Conservation (phyloP, 1,140 invertebrate genomes). For the Stegodyphus dumicola region DNA sequence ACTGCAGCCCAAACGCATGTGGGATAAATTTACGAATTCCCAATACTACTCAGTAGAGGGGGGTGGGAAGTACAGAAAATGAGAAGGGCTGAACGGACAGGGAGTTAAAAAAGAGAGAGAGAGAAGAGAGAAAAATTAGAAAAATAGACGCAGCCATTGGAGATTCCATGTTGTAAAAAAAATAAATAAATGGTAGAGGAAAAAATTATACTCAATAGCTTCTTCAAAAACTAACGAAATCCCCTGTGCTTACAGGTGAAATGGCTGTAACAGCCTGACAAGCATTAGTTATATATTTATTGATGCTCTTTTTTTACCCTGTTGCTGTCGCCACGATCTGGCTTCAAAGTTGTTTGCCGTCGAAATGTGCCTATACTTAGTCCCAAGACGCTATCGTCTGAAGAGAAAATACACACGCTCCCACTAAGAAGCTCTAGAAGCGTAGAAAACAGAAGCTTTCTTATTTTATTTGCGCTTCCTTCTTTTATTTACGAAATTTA, state of each 20-base stretch:
- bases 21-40: constrained; percentile 49
- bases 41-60: constrained; percentile 35
- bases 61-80: constrained; percentile 23
- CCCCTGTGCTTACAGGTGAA: constrained; percentile 37
- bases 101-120: constrained; percentile 12
- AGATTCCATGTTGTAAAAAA: constrained; percentile 31
- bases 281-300: constrained; percentile 19
- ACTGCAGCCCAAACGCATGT: constrained; percentile 36
- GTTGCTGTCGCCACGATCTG: background rate
- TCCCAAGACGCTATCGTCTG: background rate
- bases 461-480: background rate
- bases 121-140: constrained; percentile 10
- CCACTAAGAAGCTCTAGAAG: constrained; percentile 20
- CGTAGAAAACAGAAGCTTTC: background rate
- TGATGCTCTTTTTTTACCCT: background rate
- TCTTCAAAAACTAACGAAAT: background rate
- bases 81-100: constrained; percentile 20
- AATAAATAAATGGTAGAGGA: background rate
- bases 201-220: background rate
- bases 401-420: background rate
- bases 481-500: background rate
- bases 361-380: background rate
- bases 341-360: background rate
- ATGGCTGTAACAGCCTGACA: background rate
- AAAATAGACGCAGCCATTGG: constrained; percentile 43